These are phyloP conservation scores for Chrysogorgia sp. DNA, from an alignment of 92 coral and sea anemone species.

Conservation along the genomic window DNA sequence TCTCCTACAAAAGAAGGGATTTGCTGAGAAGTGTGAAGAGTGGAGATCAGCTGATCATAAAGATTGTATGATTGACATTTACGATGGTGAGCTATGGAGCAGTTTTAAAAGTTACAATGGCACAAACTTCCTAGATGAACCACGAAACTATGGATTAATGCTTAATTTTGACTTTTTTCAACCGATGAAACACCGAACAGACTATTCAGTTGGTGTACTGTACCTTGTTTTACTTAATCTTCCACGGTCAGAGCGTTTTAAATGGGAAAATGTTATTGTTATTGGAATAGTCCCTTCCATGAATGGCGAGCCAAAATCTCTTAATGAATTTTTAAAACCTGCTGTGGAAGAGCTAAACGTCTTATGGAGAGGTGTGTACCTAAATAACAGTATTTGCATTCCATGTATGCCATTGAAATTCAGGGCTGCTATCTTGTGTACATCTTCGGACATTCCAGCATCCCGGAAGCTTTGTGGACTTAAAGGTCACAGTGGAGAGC, in stretches of 20 bases:
- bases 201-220: conserved; percentile 70
- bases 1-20: no score
- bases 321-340: conserved; percentile 59
- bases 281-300: conserved; percentile 67
- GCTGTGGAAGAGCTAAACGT: no score
- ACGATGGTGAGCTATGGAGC: conserved; percentile 55
- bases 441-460: no score
- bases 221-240: conserved; percentile 61
- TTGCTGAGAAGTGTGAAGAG: no score
- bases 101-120: conserved; percentile 48
- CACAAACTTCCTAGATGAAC: conserved; percentile 50
- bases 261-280: no score
- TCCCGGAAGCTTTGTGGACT: no score
- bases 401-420: no score
- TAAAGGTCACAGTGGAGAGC: conserved; percentile 55
- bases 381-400: conserved; percentile 20
- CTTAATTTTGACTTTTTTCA: no score
- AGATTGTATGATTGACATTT: conserved; percentile 45
- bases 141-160: conserved; percentile 72
- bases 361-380: conserved; percentile 56
- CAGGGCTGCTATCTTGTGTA: no score
- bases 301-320: conserved; percentile 48
- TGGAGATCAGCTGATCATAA: no score
- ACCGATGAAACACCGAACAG: no score
- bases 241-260: no score